Evolutionary conservation across 2,888 invertebrate genomes (phyloP).

Genomic region (Hemistola chrysoprasaria): DNA sequence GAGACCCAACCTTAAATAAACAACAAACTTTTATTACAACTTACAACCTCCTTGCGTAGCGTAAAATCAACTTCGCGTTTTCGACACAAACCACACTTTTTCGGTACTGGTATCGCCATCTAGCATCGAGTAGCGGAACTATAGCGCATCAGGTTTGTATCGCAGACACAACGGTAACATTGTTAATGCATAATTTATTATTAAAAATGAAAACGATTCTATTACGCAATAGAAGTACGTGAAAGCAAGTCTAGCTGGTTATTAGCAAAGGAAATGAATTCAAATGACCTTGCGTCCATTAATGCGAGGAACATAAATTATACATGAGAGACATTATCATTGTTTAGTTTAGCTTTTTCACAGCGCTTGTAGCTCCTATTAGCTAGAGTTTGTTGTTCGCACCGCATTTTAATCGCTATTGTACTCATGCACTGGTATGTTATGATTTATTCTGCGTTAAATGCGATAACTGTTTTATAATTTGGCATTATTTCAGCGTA

Average conservation of each 20-base stretch:
- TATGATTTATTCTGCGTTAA: not conserved
- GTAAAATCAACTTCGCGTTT: conserved; percentile 41
- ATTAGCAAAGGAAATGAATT: conserved; percentile 63
- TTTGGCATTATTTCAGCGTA: too few relatives aligned
- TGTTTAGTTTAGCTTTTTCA: conserved; percentile 63
- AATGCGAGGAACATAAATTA: conserved; percentile 69
- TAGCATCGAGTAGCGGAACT: conserved; percentile 64
- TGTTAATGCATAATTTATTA: conserved; percentile 32
- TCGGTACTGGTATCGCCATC: conserved; percentile 57
- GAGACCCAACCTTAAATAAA: conserved; percentile 56
- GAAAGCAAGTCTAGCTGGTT: conserved; percentile 40
- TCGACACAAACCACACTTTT: not conserved
- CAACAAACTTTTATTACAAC: conserved; percentile 65
- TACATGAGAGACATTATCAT: conserved; percentile 70
- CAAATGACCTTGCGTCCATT: conserved; percentile 76
- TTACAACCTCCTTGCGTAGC: conserved; percentile 52
- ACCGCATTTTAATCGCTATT: conserved; percentile 12
- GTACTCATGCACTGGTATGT: too few relatives aligned
- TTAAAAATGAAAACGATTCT: conserved; percentile 29
- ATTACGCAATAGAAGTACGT: conserved; percentile 41
- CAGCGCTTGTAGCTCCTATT: conserved; percentile 38
- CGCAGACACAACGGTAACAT: conserved; percentile 23
- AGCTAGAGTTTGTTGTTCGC: conserved; percentile 22
- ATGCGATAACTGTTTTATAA: not conserved
- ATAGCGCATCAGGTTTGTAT: conserved; percentile 38